Evolutionary conservation across 2,113 vertebrate species (phyloP), one percentile per base, ranked within the genome.

Genomic region (Illadopsis cleaveri): DNA sequence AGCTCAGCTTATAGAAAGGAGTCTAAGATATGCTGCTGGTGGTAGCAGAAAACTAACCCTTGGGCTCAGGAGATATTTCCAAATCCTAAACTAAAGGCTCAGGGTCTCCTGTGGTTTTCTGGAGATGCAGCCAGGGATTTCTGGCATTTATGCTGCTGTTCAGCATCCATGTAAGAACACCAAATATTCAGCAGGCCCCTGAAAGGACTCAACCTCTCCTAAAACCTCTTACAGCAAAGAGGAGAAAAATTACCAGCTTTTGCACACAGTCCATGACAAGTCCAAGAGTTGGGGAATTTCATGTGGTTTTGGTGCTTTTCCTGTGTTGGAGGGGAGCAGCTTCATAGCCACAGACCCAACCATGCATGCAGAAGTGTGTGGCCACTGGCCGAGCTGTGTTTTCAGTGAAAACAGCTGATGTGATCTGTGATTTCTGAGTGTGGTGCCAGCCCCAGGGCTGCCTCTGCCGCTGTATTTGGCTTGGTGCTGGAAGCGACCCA

Each of bases 381-480:
- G 97, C 92, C 89, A 92, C 54, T 94, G 92, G 93, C 93, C 45
- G 89, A 96, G 88, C 82, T 37, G 42, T 96, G 93, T 96, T 97
- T 96, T 97, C 89, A 94, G 96, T 94, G 86, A 72, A 72, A 93
- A 96, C 97, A 97, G 96, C 97, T 96, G 97, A 96, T 87, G 83
- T 57, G 92, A 95, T 92, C 96, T 96, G 96, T 78, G 96, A 97
- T 95, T 97, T 91, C 81, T 96, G 82, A 90, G 83, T 7, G 50
- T 70, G 40, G 75, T 96, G 97, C 98, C 97, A 98, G 79, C 54
- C 69, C 23, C 70, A 79, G 94, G 65, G 78, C 96, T 69, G 91
- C 89, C 91, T 58, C 84, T 93, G 94, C 88, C 10, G 61, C 22
- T 33, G 75, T 89, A 57, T 97, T 96, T 96, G 96, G 86, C 86